These are phyloP conservation scores for Ibycter americanus DNA, from an alignment of 2,797 vertebrate species.

Conservation along the genomic window DNA sequence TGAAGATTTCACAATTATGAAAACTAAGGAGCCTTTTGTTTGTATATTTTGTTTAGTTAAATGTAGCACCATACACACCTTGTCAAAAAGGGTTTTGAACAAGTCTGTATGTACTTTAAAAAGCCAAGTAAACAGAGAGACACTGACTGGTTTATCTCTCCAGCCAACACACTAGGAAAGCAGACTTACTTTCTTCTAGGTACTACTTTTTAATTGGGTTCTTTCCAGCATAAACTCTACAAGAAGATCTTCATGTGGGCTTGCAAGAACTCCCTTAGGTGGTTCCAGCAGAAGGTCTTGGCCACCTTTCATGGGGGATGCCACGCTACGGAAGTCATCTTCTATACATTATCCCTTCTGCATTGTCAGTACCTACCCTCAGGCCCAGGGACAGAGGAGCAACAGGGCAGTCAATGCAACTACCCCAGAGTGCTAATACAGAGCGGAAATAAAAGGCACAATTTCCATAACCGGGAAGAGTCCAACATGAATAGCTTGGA, in stretches of 20 bases:
- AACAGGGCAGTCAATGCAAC: background rate
- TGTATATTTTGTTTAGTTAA: background rate
- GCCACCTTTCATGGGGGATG: background rate
- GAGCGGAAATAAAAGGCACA: slow-evolving; percentile 37
- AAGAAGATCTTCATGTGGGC: background rate
- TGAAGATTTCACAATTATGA: slow-evolving; percentile 44
- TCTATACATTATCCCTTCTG: background rate
- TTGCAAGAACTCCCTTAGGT: background rate
- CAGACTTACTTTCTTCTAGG: background rate
- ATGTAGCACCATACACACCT: background rate
- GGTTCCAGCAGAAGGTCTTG: background rate
- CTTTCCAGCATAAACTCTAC: background rate
- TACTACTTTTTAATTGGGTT: background rate
- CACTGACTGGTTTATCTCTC: background rate
- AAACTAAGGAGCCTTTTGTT: slow-evolving; percentile 21
- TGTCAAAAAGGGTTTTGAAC: background rate
- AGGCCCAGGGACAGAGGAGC: background rate
- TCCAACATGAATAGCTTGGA: slow-evolving; percentile 56
- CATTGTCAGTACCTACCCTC: background rate
- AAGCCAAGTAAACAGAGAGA: background rate
- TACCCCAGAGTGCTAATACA: background rate
- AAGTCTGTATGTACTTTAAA: background rate
- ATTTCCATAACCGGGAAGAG: slow-evolving; percentile 22
- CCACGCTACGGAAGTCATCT: background rate
- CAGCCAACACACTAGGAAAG: background rate